phyloP scores from a whole-genome alignment of 2,797 vertebrate species.

The Hypotaenidia philippensis region DNA sequence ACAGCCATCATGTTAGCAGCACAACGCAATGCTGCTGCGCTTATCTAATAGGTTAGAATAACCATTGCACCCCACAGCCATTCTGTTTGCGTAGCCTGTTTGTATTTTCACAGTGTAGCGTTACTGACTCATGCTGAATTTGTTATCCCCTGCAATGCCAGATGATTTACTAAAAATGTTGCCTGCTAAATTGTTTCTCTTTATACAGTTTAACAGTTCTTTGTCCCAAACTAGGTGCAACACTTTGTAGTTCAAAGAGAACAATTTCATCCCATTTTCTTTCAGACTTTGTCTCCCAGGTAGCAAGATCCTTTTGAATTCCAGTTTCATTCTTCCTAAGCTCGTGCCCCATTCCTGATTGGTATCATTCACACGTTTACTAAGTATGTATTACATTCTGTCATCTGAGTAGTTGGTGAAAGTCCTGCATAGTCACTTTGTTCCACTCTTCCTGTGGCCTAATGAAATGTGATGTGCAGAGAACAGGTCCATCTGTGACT shows the following conservation, averaged over 20 bases:
- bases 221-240: background rate
- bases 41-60: background rate
- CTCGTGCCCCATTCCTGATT: background rate
- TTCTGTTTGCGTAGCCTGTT: background rate
- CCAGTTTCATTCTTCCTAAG: background rate
- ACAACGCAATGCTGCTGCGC: rapidly evolving
- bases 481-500: background rate
- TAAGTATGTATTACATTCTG: background rate
- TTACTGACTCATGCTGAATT: background rate
- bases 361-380: background rate
- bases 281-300: background rate
- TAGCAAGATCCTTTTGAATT: background rate
- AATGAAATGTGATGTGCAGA: background rate
- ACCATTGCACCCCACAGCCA: background rate
- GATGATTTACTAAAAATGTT: background rate
- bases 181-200: background rate
- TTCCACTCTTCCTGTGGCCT: background rate
- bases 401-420: background rate
- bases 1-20: background rate
- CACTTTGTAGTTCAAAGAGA: background rate
- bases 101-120: background rate
- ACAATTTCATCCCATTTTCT: background rate
- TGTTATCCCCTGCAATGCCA: background rate
- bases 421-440: background rate
- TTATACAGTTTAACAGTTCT: background rate